These are phyloP conservation scores for Cylloceria caligata DNA, from an alignment of 2,888 invertebrate species.

Conservation along the genomic window DNA sequence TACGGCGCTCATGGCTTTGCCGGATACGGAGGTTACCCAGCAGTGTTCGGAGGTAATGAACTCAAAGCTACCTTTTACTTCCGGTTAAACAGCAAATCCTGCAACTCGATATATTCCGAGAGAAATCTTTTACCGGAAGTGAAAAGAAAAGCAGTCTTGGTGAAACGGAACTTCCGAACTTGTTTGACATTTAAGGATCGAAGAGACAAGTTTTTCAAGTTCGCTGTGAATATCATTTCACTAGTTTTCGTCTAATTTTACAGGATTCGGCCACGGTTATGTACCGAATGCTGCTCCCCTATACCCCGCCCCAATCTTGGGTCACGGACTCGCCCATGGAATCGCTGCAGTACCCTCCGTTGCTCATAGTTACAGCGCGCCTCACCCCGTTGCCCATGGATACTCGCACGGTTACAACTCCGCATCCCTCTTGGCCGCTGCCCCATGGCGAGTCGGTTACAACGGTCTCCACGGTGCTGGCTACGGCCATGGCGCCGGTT, in stretches of 20 bases:
- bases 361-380: conserved; percentile 59
- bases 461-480: conserved; percentile 66
- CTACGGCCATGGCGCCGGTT: conserved; percentile 64
- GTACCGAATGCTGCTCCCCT: conserved; percentile 59
- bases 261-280: conserved; percentile 70
- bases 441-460: conserved; percentile 66
- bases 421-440: conserved; percentile 63
- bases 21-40: conserved; percentile 64
- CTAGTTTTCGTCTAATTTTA: conserved; percentile 3
- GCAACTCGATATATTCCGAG: not conserved
- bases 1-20: conserved; percentile 63
- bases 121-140: conserved; percentile 22
- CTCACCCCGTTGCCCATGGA: conserved; percentile 57
- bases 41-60: conserved; percentile 63
- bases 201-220: not conserved
- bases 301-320: conserved; percentile 49
- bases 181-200: conserved; percentile 20
- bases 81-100: conserved; percentile 1
- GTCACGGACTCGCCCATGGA: conserved; percentile 68
- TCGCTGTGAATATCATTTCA: not conserved
- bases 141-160: not conserved
- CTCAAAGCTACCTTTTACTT: not conserved
- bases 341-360: conserved; percentile 65
- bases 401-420: conserved; percentile 72
- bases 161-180: conserved; percentile 18